Conservation (phyloP, 2,888 invertebrate species). For the Heteromurus nitidus region DNA sequence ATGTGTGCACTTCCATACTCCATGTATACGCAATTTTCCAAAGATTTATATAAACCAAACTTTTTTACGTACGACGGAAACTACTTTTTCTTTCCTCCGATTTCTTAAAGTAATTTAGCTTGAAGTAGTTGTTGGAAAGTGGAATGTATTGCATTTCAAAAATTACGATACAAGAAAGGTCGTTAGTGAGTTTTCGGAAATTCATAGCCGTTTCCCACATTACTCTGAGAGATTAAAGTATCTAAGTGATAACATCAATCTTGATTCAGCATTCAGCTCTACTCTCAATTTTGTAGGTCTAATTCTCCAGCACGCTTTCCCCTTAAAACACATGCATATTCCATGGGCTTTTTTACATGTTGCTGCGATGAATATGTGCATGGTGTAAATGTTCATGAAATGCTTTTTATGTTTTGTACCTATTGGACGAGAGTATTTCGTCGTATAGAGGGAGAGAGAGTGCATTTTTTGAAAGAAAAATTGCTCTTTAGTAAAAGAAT, state of each 20-base stretch:
- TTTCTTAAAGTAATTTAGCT: constrained; percentile 32
- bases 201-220: constrained; percentile 62
- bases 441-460: constrained; percentile 45
- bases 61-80: not conserved
- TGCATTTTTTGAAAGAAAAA: constrained; percentile 59
- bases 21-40: too few relatives aligned
- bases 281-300: constrained; percentile 19
- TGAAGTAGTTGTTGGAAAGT: constrained; percentile 15
- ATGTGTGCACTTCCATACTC: too few relatives aligned
- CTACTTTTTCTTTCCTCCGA: constrained; percentile 2
- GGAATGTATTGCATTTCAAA: constrained; percentile 47
- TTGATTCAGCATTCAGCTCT: constrained; percentile 58
- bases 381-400: not conserved
- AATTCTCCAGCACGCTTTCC: not conserved
- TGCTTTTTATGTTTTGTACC: constrained; percentile 15
- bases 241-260: constrained; percentile 65
- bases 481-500: constrained; percentile 51
- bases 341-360: constrained; percentile 28
- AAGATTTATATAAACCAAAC: constrained; percentile 8
- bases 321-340: constrained; percentile 10
- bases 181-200: constrained; percentile 61
- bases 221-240: constrained; percentile 62
- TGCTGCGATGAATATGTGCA: constrained; percentile 20
- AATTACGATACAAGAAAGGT: constrained; percentile 60
- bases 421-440: not conserved